phyloP scores from a whole-genome alignment of 2,797 vertebrate species.

The Scolopax bukidnonensis region DNA sequence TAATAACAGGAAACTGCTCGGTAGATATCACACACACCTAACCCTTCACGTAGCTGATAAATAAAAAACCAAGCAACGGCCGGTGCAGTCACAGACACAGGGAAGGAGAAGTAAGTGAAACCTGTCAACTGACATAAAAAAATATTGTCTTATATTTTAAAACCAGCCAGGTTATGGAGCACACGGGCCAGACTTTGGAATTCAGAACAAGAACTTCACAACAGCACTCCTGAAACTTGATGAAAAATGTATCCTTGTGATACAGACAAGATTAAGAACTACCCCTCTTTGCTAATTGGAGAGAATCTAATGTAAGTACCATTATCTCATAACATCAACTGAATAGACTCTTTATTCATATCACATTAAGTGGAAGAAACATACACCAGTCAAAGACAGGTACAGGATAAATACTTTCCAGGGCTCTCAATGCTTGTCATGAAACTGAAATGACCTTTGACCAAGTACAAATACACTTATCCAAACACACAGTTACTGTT shows the following conservation, averaged over 20 bases:
- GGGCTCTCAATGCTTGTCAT: neutral
- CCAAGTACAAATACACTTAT: conserved; percentile 32
- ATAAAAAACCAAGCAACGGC: neutral
- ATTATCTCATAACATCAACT: neutral
- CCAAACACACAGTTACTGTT: conserved; percentile 34
- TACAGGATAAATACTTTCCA: neutral
- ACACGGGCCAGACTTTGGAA: neutral
- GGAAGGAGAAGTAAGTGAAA: neutral
- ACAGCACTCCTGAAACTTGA: neutral
- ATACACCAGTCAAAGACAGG: neutral
- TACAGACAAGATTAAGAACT: neutral
- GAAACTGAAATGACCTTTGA: conserved; percentile 14
- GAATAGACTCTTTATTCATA: conserved; percentile 49
- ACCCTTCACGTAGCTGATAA: neutral
- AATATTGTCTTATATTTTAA: neutral
- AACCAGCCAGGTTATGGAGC: neutral
- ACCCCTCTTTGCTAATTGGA: neutral
- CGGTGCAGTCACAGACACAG: neutral
- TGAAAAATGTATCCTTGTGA: neutral
- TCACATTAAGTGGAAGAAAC: conserved; percentile 50
- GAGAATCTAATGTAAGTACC: conserved; percentile 32
- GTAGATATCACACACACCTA: neutral
- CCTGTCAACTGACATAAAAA: neutral
- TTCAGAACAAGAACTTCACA: neutral
- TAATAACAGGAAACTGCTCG: neutral